phyloP scores from a whole-genome alignment of 2,888 invertebrate genomes.

The Dolichopus griseipennis region DNA sequence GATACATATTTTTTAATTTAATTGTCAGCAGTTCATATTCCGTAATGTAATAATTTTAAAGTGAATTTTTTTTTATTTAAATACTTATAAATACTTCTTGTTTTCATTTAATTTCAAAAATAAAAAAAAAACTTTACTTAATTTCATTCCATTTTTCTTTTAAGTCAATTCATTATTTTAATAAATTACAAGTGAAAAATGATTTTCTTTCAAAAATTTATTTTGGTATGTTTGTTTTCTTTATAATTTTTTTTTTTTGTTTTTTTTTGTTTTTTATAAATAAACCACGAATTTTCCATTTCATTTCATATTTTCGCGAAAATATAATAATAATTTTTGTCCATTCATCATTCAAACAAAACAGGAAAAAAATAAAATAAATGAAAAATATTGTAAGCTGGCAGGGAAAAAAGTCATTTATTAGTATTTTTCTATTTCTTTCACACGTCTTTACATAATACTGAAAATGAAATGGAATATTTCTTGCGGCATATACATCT shows the following conservation, averaged over 20 bases:
- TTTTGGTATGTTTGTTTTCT: no score
- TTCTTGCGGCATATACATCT: neutral
- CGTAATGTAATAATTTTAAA: no score
- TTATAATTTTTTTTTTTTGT: no score
- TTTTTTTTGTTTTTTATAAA: neutral
- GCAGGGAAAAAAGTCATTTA: neutral
- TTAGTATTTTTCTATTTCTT: neutral
- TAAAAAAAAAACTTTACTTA: no score
- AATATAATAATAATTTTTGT: neutral
- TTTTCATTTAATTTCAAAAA: neutral
- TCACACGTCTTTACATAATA: no score
- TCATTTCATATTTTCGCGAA: neutral
- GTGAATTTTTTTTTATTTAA: no score
- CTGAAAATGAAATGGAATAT: no score
- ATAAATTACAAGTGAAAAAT: neutral
- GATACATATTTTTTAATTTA: no score
- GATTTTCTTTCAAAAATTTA: no score
- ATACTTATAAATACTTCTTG: neutral
- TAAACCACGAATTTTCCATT: slow-evolving; percentile 2
- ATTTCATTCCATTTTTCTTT: neutral
- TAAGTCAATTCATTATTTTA: neutral
- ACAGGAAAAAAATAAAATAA: neutral
- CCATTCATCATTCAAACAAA: neutral
- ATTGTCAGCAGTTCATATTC: no score
- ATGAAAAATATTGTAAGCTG: neutral